A percentile compares a stretch with the other conserved stretches of the same genome.
Evolutionary conservation across 1,140 invertebrate genomes (phyloP).

Genomic region (Rhopalosiphum maidis): DNA sequence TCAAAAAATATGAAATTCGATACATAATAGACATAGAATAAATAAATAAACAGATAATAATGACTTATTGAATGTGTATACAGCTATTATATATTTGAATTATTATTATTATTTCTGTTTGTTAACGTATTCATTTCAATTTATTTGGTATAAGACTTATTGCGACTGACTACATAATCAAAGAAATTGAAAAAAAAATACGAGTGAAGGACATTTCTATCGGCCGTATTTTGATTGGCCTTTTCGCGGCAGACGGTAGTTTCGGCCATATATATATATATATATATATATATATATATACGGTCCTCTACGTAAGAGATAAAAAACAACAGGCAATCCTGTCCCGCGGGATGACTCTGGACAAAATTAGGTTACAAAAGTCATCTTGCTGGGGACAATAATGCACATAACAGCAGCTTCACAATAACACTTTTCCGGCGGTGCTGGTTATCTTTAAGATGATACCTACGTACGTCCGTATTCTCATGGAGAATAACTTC

Average conservation of each 20-base stretch:
- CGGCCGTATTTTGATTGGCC: background rate
- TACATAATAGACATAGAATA: background rate
- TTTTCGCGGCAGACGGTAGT: background rate
- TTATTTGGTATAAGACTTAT: background rate
- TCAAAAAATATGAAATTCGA: background rate
- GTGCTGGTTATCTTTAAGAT: background rate
- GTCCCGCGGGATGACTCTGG: background rate
- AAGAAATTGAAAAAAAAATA: background rate
- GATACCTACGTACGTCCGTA: background rate
- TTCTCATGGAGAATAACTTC: background rate
- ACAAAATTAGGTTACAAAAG: background rate
- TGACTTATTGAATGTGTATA: background rate
- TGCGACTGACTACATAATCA: background rate
- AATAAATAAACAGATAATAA: slow-evolving; percentile 14
- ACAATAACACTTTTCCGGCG: background rate
- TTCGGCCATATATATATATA: background rate
- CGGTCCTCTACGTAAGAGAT: background rate
- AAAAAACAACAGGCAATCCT: background rate
- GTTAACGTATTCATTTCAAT: background rate
- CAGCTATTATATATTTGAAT: background rate
- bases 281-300: background rate
- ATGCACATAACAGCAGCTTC: background rate
- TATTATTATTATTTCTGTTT: background rate
- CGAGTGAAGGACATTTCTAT: background rate
- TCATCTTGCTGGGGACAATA: background rate